Percentiles rank a stretch among this genome's conserved stretches.
Conservation (phyloP, 2,113 vertebrate species). For the Chionomys nivalis region DNA sequence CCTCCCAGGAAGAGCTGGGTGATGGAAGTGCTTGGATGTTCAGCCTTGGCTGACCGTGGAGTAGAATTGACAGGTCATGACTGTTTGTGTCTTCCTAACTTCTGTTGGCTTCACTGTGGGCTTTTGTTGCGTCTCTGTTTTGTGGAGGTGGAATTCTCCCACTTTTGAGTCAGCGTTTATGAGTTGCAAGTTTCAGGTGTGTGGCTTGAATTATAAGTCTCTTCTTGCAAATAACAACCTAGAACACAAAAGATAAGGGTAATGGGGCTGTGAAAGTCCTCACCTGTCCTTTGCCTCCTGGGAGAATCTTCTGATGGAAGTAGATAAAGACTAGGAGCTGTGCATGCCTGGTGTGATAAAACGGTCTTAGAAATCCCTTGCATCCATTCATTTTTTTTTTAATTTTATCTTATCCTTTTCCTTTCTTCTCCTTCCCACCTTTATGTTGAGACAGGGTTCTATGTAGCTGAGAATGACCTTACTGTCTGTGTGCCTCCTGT, state of each 20-base stretch:
- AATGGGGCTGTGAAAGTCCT: neutral
- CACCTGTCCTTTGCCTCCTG: neutral
- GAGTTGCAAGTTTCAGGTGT: neutral
- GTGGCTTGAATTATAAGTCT: neutral
- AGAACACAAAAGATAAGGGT: slow-evolving; percentile 5
- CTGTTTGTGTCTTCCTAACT: neutral
- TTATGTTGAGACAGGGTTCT: neutral
- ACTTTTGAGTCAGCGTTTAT: neutral
- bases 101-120: neutral
- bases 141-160: neutral
- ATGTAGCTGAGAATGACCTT: neutral
- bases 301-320: neutral
- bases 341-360: neutral
- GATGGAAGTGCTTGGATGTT: neutral
- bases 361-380: neutral
- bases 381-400: neutral
- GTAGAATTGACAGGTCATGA: neutral
- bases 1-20: neutral
- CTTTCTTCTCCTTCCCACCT: neutral
- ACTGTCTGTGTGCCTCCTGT: neutral
- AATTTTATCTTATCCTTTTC: neutral
- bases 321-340: neutral
- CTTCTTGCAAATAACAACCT: slow-evolving; percentile 27
- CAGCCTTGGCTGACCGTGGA: neutral
- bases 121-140: neutral